Conservation (phyloP, 2,113 vertebrate genomes). For the Silurus asotus region DNA sequence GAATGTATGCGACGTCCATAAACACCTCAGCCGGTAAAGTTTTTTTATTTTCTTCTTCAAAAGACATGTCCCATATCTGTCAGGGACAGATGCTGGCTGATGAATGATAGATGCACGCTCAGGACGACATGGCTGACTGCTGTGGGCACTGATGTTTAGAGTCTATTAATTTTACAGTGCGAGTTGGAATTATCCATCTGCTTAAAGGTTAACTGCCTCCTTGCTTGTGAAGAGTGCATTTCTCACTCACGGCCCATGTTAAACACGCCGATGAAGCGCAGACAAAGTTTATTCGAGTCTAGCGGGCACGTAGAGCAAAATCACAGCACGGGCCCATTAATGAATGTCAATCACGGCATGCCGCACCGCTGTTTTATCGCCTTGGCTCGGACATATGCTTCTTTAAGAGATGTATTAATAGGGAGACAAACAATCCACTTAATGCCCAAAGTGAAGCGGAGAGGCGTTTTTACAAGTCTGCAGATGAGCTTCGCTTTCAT, state of each 20-base stretch:
- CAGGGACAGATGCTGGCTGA: conserved; percentile 46
- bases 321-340: conserved; percentile 56
- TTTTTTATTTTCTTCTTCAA: conserved; percentile 56
- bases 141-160: conserved; percentile 58
- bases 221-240: conserved; percentile 77
- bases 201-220: conserved; percentile 89
- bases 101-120: conserved; percentile 50
- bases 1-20: conserved; percentile 38
- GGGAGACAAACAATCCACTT: conserved; percentile 68
- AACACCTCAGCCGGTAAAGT: conserved; percentile 44
- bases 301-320: conserved; percentile 34
- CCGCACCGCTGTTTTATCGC: conserved; percentile 44
- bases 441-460: conserved; percentile 67
- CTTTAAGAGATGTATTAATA: conserved; percentile 68
- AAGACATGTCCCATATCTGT: conserved; percentile 56
- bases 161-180: conserved; percentile 85
- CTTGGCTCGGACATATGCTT: conserved; percentile 46
- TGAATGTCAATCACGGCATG: conserved; percentile 47
- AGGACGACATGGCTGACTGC: conserved; percentile 51
- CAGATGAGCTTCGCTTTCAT: conserved; percentile 64
- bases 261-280: conserved; percentile 20
- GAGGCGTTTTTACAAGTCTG: conserved; percentile 69
- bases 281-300: conserved; percentile 59
- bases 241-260: conserved; percentile 67
- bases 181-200: conserved; percentile 85